Evolutionary conservation across 2,888 invertebrate species (phyloP).

Genomic region (Eilema caniola): DNA sequence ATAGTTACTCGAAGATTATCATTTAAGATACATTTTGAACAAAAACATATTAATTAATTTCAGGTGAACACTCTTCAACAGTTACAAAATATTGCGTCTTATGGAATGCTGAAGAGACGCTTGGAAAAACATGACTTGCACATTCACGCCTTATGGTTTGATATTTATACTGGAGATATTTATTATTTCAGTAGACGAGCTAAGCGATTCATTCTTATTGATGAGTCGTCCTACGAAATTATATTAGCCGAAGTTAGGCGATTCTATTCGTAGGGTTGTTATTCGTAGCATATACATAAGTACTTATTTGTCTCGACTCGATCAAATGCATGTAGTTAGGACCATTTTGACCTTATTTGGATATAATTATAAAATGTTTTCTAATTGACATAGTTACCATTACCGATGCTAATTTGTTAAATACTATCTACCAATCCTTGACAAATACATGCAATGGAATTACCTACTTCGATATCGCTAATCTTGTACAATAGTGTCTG

Average conservation of each 20-base stretch:
- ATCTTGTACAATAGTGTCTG: neutral
- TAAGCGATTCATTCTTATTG: constrained; percentile 94
- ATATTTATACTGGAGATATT: constrained; percentile 98
- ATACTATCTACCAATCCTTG: neutral
- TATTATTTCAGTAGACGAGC: constrained; percentile 96
- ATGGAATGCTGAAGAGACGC: constrained; percentile 94
- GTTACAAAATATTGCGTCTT: constrained; percentile 96
- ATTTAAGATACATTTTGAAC: neutral
- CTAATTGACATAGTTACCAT: neutral
- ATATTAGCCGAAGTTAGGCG: constrained; percentile 92
- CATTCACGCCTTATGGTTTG: constrained; percentile 98
- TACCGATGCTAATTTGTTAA: neutral
- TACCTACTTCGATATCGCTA: neutral
- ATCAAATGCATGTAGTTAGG: neutral
- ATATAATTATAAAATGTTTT: neutral
- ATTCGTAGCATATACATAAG: neutral
- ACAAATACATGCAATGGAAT: neutral
- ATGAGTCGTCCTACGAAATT: constrained; percentile 92
- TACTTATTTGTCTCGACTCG: neutral
- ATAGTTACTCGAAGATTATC: no score
- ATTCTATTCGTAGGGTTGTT: constrained; percentile 90
- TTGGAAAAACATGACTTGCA: constrained; percentile 93
- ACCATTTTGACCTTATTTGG: neutral
- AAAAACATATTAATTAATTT: constrained; percentile 50
- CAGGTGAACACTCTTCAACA: constrained; percentile 96